Evolutionary conservation across 2,797 vertebrate genomes (phyloP).

Genomic region (Dendrocincla fuliginosa): DNA sequence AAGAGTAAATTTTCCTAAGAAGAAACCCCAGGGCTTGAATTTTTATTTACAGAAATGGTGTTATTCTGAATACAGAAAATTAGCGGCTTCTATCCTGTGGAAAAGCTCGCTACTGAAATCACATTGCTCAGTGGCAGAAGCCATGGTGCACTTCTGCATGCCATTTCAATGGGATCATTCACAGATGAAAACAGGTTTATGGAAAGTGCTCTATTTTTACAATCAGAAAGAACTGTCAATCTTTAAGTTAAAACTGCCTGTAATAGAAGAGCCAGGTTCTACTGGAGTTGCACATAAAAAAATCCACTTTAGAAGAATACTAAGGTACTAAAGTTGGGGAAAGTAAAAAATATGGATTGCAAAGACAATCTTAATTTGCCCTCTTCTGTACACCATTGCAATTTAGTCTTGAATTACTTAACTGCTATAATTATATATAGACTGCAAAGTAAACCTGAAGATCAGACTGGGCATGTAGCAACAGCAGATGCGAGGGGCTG

Average conservation of each 20-base stretch:
- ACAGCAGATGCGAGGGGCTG: neutral
- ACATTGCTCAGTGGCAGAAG: constrained; percentile 9
- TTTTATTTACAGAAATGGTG: constrained; percentile 66
- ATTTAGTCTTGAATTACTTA: constrained; percentile 1
- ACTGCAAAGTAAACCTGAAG: constrained; percentile 13
- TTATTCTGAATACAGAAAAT: constrained; percentile 55
- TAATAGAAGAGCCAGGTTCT: neutral
- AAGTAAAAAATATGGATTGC: neutral
- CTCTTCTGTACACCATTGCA: neutral
- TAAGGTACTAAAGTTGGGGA: neutral
- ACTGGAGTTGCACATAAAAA: constrained; percentile 3
- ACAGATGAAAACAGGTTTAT: constrained; percentile 32
- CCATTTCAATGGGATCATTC: constrained; percentile 14
- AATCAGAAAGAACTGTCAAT: constrained; percentile 27
- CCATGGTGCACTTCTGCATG: neutral
- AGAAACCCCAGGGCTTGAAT: constrained; percentile 65
- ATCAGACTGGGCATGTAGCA: neutral
- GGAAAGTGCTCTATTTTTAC: constrained; percentile 38
- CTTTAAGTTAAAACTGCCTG: constrained; percentile 23
- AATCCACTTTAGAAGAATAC: neutral
- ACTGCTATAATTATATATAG: neutral
- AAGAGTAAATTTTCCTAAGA: constrained; percentile 69
- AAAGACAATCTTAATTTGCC: neutral
- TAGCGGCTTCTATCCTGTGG: constrained; percentile 26
- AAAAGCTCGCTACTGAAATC: constrained; percentile 43